Evolutionary conservation across 2,888 invertebrate species (phyloP), one percentile per base, ranked within the genome.

Genomic region (Ormia ochracea): DNA sequence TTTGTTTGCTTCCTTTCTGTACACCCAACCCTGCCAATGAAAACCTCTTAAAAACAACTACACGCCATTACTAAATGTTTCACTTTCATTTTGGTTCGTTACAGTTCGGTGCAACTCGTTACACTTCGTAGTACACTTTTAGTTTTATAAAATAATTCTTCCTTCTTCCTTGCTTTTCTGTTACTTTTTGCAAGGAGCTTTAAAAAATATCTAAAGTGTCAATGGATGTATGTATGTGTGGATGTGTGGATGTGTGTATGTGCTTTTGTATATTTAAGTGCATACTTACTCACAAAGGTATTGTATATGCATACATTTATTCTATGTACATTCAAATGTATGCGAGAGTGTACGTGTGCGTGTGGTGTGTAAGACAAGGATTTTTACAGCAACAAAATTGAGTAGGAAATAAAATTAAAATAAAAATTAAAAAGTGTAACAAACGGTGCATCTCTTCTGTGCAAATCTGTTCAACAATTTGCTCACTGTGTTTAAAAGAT

Each of bases 391-490:
- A 36, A 26, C n/a, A 56, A 31, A 56, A 17, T 26, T 14, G 1
- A 65, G 61, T 10, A 14, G 52, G 41, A 6, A 58, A 33, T 45
- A 33, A 45, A 69, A 41, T 28, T 26, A 23, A 65, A 45, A 65
- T 26, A 5, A 50, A n/a, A 23, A 17, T 6, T 45, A 31, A 14
- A 23, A 9, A 33, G 2, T 33, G 2, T 48, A 59, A 56, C 36
- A 43, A 31, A 69, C 58, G 73, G 63, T 78, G 65, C 19, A 41
- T 19, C 17, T 31, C 19, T 66, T 58, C 33, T n/a, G n/a, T 65
- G 45, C 31, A 41, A 65, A 69, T 69, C 65, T n/a, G 74, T 74
- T 78, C 78, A 78, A 69, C 78, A 78, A 78, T 68, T 73, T 74
- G 68, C 36, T 65, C 61, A 56, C 23, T 73, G 28, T 28, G 7